phyloP scores from a whole-genome alignment of 2,888 invertebrate species.

The Boloria euphrosyne region DNA sequence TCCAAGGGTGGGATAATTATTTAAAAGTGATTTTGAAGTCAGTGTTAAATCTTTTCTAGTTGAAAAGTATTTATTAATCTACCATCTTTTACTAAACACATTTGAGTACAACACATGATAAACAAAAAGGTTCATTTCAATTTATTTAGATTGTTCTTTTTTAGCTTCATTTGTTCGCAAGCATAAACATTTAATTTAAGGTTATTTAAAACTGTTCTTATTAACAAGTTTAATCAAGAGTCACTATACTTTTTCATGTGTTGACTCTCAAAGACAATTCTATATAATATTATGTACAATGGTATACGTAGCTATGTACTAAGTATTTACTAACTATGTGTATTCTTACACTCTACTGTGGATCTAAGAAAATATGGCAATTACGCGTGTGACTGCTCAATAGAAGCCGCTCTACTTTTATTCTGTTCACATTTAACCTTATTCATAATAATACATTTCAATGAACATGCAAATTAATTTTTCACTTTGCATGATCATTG shows the following conservation, averaged over 20 bases:
- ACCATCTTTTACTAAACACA: too few relatives aligned
- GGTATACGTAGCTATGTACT: too few relatives aligned
- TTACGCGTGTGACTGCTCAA: constrained; percentile 51
- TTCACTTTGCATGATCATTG: constrained; percentile 1
- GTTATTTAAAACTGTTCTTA: not conserved
- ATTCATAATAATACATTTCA: constrained; percentile 27
- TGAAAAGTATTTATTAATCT: too few relatives aligned
- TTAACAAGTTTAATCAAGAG: not conserved
- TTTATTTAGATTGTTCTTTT: too few relatives aligned
- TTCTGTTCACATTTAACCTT: constrained; percentile 26
- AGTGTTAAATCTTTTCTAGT: too few relatives aligned
- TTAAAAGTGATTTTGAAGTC: too few relatives aligned
- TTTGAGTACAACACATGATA: too few relatives aligned
- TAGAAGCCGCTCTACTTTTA: constrained; percentile 48
- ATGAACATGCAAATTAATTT: constrained; percentile 10
- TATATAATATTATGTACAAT: constrained; percentile 22
- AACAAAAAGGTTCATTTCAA: too few relatives aligned
- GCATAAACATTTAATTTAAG: not conserved
- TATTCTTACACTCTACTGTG: constrained; percentile 32
- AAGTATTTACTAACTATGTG: constrained; percentile 18
- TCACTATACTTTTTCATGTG: constrained; percentile 1
- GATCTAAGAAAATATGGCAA: constrained; percentile 63
- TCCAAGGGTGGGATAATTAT: too few relatives aligned
- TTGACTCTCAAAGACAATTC: constrained; percentile 16
- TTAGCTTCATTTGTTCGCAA: too few relatives aligned